Evolutionary conservation across 2,113 vertebrate genomes (phyloP).

Genomic region (Mormyrus lacerda): DNA sequence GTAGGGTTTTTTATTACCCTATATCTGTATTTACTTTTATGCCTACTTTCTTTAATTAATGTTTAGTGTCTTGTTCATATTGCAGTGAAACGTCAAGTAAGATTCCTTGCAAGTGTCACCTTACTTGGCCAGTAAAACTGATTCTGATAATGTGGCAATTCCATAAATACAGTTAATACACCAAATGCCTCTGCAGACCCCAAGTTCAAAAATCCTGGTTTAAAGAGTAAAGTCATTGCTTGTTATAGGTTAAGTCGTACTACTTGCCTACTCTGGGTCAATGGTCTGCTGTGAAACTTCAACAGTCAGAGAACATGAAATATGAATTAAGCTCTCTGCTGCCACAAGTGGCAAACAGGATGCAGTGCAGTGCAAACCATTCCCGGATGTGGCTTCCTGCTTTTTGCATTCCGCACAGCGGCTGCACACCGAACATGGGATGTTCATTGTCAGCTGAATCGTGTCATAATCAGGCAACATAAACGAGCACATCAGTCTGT

Average conservation of each 20-base stretch:
- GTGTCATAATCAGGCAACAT: background rate
- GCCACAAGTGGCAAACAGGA: background rate
- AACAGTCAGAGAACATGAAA: background rate
- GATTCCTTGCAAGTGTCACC: background rate
- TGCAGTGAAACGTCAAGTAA: background rate
- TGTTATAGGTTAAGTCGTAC: background rate
- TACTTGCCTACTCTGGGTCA: background rate
- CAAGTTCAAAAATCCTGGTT: too few species aligned
- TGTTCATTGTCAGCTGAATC: background rate
- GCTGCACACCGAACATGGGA: background rate
- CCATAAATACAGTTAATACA: too few species aligned
- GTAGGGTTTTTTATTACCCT: background rate
- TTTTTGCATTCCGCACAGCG: background rate
- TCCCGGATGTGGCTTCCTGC: background rate
- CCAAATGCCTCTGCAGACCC: too few species aligned
- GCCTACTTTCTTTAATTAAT: background rate
- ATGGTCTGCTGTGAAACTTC: background rate
- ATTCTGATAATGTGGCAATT: background rate
- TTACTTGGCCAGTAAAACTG: background rate
- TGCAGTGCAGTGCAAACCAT: background rate
- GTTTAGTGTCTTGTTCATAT: background rate
- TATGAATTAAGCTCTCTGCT: background rate
- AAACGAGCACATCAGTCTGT: background rate
- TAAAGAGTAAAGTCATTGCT: background rate
- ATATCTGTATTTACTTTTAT: background rate